Percentiles rank a stretch among this genome's conserved stretches.
These are phyloP conservation scores for Hypsopygia costalis DNA, from an alignment of 2,888 invertebrate species.

Conservation along the genomic window DNA sequence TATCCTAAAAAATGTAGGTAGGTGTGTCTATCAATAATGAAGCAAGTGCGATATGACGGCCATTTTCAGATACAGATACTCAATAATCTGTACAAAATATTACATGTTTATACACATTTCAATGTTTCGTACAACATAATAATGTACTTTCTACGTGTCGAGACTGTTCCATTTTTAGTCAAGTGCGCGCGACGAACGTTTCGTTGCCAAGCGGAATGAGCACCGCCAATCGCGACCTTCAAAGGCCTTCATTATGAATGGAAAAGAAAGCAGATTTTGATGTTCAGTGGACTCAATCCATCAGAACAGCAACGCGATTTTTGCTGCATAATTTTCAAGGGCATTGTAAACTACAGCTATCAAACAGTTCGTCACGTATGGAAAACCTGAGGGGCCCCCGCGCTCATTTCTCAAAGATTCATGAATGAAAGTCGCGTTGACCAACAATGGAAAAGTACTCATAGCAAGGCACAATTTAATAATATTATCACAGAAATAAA, in stretches of 20 bases:
- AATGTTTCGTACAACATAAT: constrained; percentile 50
- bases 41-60: constrained; percentile 29
- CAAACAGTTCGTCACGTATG: constrained; percentile 36
- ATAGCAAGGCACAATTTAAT: constrained; percentile 40
- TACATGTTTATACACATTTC: constrained; percentile 36
- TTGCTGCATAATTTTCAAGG: constrained; percentile 81
- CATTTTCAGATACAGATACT: constrained; percentile 43
- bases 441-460: constrained; percentile 41
- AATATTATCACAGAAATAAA: constrained; percentile 68
- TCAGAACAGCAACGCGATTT: constrained; percentile 56
- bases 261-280: constrained; percentile 32
- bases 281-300: constrained; percentile 40
- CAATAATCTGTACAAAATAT: constrained; percentile 24
- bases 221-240: constrained; percentile 30
- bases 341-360: constrained; percentile 50
- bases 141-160: constrained; percentile 57
- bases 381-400: constrained; percentile 34
- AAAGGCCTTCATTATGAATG: constrained; percentile 39
- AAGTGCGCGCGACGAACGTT: constrained; percentile 39
- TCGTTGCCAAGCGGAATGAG: constrained; percentile 57
- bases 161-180: constrained; percentile 71
- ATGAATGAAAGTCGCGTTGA: constrained; percentile 67
- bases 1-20: constrained; percentile 19
- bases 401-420: constrained; percentile 41
- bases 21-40: constrained; percentile 13